Base-by-base conservation (phyloP, 2,113 vertebrate genomes). In the Struthio camelus region DNA sequence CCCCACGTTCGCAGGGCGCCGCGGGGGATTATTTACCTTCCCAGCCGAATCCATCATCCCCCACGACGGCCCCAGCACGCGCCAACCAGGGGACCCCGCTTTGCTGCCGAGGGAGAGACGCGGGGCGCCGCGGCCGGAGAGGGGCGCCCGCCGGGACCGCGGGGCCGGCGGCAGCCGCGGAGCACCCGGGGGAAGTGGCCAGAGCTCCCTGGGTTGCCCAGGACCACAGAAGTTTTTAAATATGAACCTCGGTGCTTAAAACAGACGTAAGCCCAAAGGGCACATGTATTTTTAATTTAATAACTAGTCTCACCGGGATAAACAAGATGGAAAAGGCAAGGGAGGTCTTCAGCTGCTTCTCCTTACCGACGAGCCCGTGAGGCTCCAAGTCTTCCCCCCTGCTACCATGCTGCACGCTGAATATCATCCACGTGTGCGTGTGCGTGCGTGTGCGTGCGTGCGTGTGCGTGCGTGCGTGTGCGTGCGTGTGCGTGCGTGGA, bases 391-490 rank as follows among this genome's bases (percentile, higher is more conserved):
- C 36, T 20, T 18, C 18, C 61, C 38, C 54, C 83, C 61, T 15
- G 0, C 50, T 62, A n/a, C n/a, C 0, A 0, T 1, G 4, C 59
- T 50, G 61, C n/a, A n/a, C n/a, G n/a, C n/a, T n/a, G n/a, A n/a
- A 66, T 22, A 44, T 40, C 59, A 32, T 87, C 90, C n/a, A n/a
- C n/a, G n/a, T n/a, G n/a, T n/a, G n/a, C n/a, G n/a, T n/a, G n/a
- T n/a, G n/a, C n/a, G n/a, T n/a, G n/a, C n/a, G n/a, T n/a, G n/a
- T n/a, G n/a, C n/a, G n/a, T n/a, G n/a, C n/a, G n/a, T n/a, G n/a
- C n/a, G n/a, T n/a, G n/a, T n/a, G n/a, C n/a, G n/a, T n/a, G n/a
- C n/a, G n/a, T n/a, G n/a, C n/a, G n/a, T 84, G 46, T 34, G 54
- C 1, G 11, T 7, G 58, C 7, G 34, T 3, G 11, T 48, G 71